phyloP scores from a whole-genome alignment of 2,113 vertebrate species.

The Naja naja region DNA sequence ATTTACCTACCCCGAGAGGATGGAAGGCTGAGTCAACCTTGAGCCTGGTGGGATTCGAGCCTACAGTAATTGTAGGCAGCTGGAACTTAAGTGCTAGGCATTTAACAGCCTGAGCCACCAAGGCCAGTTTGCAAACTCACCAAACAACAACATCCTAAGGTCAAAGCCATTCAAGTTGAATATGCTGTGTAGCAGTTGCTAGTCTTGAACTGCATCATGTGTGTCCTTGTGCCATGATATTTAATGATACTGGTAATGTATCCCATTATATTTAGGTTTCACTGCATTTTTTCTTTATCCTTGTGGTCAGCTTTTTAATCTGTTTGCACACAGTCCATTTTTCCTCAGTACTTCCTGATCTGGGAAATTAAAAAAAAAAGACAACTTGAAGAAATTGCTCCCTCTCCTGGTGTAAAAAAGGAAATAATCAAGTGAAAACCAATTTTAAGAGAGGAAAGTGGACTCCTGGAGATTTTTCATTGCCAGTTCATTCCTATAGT shows the following conservation, averaged over 20 bases:
- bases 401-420: conserved; percentile 38
- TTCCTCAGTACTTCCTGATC: neutral
- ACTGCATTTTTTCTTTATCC: neutral
- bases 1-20: no score
- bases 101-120: no score
- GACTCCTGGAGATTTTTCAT: neutral
- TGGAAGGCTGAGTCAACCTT: no score
- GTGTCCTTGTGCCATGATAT: neutral
- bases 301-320: neutral
- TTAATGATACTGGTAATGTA: neutral
- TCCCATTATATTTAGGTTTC: neutral
- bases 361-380: no score
- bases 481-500: neutral
- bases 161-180: neutral
- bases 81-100: no score
- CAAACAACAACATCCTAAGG: neutral
- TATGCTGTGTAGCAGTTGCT: no score
- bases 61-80: no score
- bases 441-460: neutral
- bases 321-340: neutral
- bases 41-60: no score
- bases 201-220: neutral
- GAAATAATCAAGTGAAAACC: neutral
- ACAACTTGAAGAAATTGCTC: conserved; percentile 50
- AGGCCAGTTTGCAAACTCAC: neutral